Evolutionary conservation across 2,888 invertebrate genomes (phyloP), one percentile per base, ranked within the genome.

Genomic region (Parapristionchus giblindavisi): DNA sequence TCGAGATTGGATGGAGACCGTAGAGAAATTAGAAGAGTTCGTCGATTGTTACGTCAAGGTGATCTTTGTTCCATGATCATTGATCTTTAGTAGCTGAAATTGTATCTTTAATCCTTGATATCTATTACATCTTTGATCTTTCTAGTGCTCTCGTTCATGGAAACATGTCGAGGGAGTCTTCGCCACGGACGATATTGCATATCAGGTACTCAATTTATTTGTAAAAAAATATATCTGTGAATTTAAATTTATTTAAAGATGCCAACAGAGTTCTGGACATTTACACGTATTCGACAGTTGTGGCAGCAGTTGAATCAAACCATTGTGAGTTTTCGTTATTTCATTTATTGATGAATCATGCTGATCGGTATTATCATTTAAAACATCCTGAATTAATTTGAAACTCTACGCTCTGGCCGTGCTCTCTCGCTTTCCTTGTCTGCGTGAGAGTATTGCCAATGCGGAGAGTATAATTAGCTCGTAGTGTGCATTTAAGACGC

Each of bases 141-240:
- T 92, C 68, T 92, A 93, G 88, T 92, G 92, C 66, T 94, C 94
- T 89, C 92, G 93, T 80, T 91, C 92, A 78, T 94, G 94, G 94
- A 92, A 93, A 91, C 93, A 93, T 83, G 88, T 94, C 84, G 93
- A 94, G 87, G 93, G 94, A 0, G 93, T 97, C 85, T 98, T 98
- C 90, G 94, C 94, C 66, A 96, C 96, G 0, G 96, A 96, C 87
- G 98, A 98, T 89, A 97, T 98, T 77, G 94, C 95, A 92, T 92
- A 92, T 0, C 93, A 96, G 70, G 70, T 70, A n/a, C 24, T 56
- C 6, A 8, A n/a, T 21, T 27, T n/a, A n/a, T n/a, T n/a, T n/a
- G n/a, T n/a, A n/a, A 60, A 34, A 36, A 34, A 8, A 29, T 34
- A 11, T 29, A 32, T 32, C 34, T 29, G 27, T 40, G 1, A 21